Percentiles rank a stretch among this genome's conserved stretches.
Evolutionary conservation across 1,140 invertebrate species (phyloP).

Genomic region (Trichonephila inaurata): DNA sequence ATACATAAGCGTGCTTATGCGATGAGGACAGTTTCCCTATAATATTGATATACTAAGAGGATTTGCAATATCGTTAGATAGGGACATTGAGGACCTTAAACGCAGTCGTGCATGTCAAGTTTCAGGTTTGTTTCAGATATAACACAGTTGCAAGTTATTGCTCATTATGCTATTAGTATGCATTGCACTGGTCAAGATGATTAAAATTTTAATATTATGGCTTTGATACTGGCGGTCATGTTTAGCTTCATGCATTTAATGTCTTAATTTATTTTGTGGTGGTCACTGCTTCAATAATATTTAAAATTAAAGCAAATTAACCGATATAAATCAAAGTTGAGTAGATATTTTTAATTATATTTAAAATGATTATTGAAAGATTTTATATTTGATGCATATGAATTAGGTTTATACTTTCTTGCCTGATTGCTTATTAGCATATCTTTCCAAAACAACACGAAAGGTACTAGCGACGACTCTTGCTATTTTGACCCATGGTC

Average conservation of each 20-base stretch:
- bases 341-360: neutral
- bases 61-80: slow-evolving; percentile 40
- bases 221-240: neutral
- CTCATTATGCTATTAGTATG: slow-evolving; percentile 22
- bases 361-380: too few relatives aligned
- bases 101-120: neutral
- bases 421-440: too few relatives aligned
- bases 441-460: too few relatives aligned
- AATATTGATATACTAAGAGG: slow-evolving; percentile 29
- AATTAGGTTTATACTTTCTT: too few relatives aligned
- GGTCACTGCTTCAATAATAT: neutral
- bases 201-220: neutral
- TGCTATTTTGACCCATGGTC: too few relatives aligned
- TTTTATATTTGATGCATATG: too few relatives aligned
- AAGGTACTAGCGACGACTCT: too few relatives aligned
- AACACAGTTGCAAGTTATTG: neutral
- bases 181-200: neutral
- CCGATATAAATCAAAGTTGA: neutral
- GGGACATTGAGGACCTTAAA: neutral
- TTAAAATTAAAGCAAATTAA: neutral
- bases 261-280: neutral
- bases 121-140: neutral
- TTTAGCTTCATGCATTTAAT: neutral
- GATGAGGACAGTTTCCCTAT: neutral
- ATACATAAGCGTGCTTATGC: slow-evolving; percentile 31